Base-by-base conservation (phyloP, 2,113 vertebrate species). In the Cryptomyrus ogoouensis region DNA sequence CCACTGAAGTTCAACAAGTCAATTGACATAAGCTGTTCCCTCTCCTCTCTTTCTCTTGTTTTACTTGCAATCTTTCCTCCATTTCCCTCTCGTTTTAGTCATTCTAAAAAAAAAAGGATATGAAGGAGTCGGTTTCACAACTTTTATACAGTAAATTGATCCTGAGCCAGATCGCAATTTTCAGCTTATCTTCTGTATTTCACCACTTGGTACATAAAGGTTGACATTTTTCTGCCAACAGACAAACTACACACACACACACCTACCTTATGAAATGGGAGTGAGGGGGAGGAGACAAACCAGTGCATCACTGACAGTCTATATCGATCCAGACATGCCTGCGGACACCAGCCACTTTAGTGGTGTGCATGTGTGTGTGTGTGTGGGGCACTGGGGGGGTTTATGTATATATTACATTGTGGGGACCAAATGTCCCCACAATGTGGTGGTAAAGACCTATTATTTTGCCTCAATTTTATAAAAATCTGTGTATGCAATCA, bases 141-240 rank as follows among this genome's bases (percentile, higher is more conserved):
- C 83, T 50, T 86, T 86, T 50, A 10, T n/a, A 44, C 24, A 86
- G 46, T 86, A 27, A 47, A 50, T 27, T 86, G 44, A 86, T 27
- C 44, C 44, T 3, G 46, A 85, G 83, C 46, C 83, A 47, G 83
- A 85, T 85, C 21, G 4, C 2, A 85, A 85, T 85, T 44, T 85
- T 85, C 39, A 85, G 83, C 83, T 47, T 49, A 86, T 50, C 83
- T 50, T 39, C 86, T 46, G 83, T n/a, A n/a, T 86, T 86, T 86
- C n/a, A 86, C 44, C 46, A 49, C 83, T 49, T 47, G 10, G 15
- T 24, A 86, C 9, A 50, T 86, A 47, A 86, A 49, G 44, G 44
- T n/a, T 27, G 47, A 50, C 47, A 27, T 50, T 49, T 49, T 52
- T 53, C 49, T 39, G 74, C 74, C 74, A 42, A 80, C 35, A 80